Percentiles rank a stretch among this genome's conserved stretches.
Conservation (phyloP, 2,113 vertebrate species). For the Columbina picui region DNA sequence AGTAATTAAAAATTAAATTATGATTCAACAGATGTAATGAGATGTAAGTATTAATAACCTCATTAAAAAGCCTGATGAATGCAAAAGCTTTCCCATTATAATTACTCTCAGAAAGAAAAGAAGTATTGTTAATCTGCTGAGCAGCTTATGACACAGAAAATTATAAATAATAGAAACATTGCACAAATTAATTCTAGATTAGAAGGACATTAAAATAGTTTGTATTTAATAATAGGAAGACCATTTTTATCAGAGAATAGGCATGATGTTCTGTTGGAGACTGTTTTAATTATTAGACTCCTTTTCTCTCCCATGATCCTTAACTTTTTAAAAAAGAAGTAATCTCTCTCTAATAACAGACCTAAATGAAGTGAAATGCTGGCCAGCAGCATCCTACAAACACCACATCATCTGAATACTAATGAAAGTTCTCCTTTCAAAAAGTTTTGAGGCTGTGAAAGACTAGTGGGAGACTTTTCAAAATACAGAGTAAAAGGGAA, state of each 20-base stretch:
- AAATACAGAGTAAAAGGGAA: background rate
- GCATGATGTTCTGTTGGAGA: background rate
- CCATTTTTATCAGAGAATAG: constrained; percentile 33
- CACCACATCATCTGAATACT: background rate
- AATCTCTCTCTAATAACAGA: background rate
- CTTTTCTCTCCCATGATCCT: background rate
- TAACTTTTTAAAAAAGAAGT: background rate
- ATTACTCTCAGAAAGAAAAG: constrained; percentile 42
- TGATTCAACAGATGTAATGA: constrained; percentile 52
- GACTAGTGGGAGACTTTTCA: background rate
- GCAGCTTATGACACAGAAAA: constrained; percentile 66
- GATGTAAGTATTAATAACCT: constrained; percentile 63
- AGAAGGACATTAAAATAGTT: constrained; percentile 42
- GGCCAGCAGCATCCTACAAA: background rate
- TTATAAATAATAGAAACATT: constrained; percentile 65
- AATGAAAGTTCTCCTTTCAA: background rate
- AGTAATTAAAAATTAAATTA: constrained; percentile 61
- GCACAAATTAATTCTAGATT: constrained; percentile 64
- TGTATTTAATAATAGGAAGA: constrained; percentile 27
- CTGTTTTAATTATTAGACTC: constrained; percentile 13
- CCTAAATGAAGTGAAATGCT: background rate
- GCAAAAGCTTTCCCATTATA: constrained; percentile 49
- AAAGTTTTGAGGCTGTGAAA: background rate
- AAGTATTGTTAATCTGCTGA: constrained; percentile 59
- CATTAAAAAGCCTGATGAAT: constrained; percentile 67